phyloP scores from a whole-genome alignment of 2,113 vertebrate genomes.

The Caracal caracal region DNA sequence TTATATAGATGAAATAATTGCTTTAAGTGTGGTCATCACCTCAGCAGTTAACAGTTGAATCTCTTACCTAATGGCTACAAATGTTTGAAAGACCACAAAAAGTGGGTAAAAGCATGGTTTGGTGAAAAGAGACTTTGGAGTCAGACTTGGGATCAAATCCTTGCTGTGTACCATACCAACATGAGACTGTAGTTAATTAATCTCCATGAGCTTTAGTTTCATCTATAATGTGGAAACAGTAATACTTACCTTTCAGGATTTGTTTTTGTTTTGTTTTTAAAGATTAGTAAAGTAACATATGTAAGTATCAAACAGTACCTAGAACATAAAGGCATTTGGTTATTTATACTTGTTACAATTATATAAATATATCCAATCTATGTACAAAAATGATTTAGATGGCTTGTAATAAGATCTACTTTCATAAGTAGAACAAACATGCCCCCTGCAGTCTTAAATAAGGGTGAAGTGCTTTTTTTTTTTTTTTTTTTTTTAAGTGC shows the following conservation, averaged over 20 bases:
- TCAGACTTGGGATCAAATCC: neutral
- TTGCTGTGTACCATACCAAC: neutral
- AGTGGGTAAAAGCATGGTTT: neutral
- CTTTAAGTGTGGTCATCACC: neutral
- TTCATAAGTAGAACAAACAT: conserved; percentile 29
- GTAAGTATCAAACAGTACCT: neutral
- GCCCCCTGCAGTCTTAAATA: conserved; percentile 16
- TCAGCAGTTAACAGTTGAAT: conserved; percentile 3
- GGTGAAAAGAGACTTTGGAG: neutral
- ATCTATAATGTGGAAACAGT: neutral
- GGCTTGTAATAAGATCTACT: neutral
- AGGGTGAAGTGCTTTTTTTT: neutral
- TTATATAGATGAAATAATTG: neutral
- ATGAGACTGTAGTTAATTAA: neutral
- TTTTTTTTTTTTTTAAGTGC: neutral
- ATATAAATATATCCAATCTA: neutral
- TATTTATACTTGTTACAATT: neutral
- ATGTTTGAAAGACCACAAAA: conserved; percentile 33
- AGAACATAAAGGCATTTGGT: neutral
- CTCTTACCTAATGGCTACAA: conserved; percentile 3
- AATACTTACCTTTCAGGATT: neutral
- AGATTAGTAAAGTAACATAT: neutral
- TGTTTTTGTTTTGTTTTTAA: neutral
- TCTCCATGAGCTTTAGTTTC: neutral
- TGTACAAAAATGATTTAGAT: conserved; percentile 30